Base-by-base conservation (phyloP, 2,888 invertebrate genomes). In the Syrista parreyssii region DNA sequence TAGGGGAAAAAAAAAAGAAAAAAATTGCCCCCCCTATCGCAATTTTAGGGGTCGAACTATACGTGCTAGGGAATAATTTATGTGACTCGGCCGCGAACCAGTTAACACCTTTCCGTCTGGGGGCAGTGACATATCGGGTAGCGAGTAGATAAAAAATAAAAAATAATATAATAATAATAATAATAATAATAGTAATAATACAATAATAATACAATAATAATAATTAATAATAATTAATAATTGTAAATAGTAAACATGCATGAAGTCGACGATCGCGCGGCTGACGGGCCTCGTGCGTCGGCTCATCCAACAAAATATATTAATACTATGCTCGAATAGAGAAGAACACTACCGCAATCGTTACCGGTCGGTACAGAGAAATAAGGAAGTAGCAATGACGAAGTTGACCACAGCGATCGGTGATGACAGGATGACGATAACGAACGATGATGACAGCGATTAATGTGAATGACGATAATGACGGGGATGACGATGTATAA, bases 221-320 rank as follows among this genome's bases (percentile, higher is more conserved):
- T 82, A 85, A 85, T 83, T 84, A 82, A 83, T 85, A 86, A 85
- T 83, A 86, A 87, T 86, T 40, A 87, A 86, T 85, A 85, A 85
- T 85, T 83, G 82, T 88, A 82, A 88, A 89, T 89, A 86, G 86
- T 87, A 89, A 89, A 88, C 90, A 90, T 89, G 90, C 88, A 88
- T 84, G 85, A 85, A 86, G 84, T 84, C 86, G 83, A 76, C 80
- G 15, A 40, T 15, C 40, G 40, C 40, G 30, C 69, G 69, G 69
- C 68, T 35, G 32, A 15, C 74, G 74, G 40, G 30, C 68, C 31
- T 6, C 68, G 74, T 75, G 31, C 72, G 75, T 68, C 77, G 80
- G 80, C 78, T 77, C 82, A 82, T 83, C 81, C 84, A 85, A 85
- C 84, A 90, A 90, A 89, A 90, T 90, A 90, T 89, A 89, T 90